Evolutionary conservation across 2,888 invertebrate genomes (phyloP), one percentile per base, ranked within the genome.

Genomic region (Theretra japonica): DNA sequence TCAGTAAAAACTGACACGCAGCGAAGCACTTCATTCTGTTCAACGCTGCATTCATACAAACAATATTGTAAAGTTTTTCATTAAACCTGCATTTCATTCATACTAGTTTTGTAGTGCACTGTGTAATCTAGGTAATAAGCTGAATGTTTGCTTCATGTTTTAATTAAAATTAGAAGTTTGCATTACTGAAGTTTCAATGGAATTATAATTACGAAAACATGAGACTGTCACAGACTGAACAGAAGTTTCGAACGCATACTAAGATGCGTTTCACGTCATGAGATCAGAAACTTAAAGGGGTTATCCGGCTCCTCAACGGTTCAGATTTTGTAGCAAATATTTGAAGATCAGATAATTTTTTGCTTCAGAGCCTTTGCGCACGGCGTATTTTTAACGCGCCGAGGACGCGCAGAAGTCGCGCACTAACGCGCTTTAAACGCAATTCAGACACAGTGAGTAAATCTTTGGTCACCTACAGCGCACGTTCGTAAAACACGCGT

Each of bases 1-100:
- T 53, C 53, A n/a, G 53, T n/a, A 53, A 53, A 53, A 23, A 48
- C 15, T 48, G 48, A 65, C 62, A 48, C 23, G 48, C 53, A n/a
- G 53, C 15, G 17, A 48, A 41, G 41, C 41, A 65, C 65, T 33
- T 25, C 28, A 62, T 62, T 65, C 1, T 65, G 15, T 48, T 17
- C 19, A 17, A 21, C 48, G 23, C 15, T 65, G 4, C 21, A 48
- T 17, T 48, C 41, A 23, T 65, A 21, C 21, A 65, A 5, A 23
- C 41, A 48, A 19, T 21, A 21, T 21, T 19, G 23, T 65, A 48
- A 62, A 30, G 60, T 23, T 21, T 65, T 65, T 33, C 33, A 33
- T 21, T 33, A 41, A 62, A 48, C 65, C 65, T 48, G 23, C 25
- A 41, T 65, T 65, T 65, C 65, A 65, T 65, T 65, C 65, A 48